Percentiles rank a stretch among this genome's conserved stretches.
Evolutionary conservation across 1,140 invertebrate genomes (phyloP).

Genomic region (Drosophila tristis): DNA sequence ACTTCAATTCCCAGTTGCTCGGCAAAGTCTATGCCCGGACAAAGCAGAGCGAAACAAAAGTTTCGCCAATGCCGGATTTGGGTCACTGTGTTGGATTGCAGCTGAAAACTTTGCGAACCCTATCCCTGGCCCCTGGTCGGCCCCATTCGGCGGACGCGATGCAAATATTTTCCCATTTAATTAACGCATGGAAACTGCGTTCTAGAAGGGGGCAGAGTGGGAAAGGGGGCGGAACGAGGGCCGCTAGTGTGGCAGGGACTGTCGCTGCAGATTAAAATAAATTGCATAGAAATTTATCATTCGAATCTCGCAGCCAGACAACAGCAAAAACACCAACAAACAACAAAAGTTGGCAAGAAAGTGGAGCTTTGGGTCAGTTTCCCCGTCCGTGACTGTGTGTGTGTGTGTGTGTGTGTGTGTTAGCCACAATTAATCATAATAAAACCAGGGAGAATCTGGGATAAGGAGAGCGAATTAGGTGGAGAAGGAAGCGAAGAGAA

Average conservation of each 20-base stretch:
- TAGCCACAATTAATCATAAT: slow-evolving; percentile 78
- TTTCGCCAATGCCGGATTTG: slow-evolving; percentile 65
- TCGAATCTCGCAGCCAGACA: slow-evolving; percentile 58
- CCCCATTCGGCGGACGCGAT: slow-evolving; percentile 24
- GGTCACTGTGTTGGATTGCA: slow-evolving; percentile 72
- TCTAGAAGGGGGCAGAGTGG: background rate
- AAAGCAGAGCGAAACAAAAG: slow-evolving; percentile 44
- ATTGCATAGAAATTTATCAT: slow-evolving; percentile 79
- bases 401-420: slow-evolving; percentile 34
- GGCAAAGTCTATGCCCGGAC: background rate
- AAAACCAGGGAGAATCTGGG: slow-evolving; percentile 56
- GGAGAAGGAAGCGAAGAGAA: slow-evolving; percentile 32
- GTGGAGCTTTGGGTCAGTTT: slow-evolving; percentile 71
- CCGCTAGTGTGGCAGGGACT: slow-evolving; percentile 30
- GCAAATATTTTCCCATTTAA: slow-evolving; percentile 80
- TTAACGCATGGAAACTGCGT: slow-evolving; percentile 74
- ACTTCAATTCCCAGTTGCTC: slow-evolving; percentile 12
- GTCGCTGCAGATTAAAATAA: slow-evolving; percentile 79
- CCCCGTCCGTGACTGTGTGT: slow-evolving; percentile 1
- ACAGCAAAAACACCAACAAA: slow-evolving; percentile 35
- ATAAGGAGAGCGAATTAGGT: slow-evolving; percentile 21
- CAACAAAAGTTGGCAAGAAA: slow-evolving; percentile 73
- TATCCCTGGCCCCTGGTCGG: slow-evolving; percentile 7
- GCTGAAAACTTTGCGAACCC: slow-evolving; percentile 50
- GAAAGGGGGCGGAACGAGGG: background rate